Evolutionary conservation across 2,888 invertebrate genomes (phyloP).

Genomic region (Parnassius smintheus): DNA sequence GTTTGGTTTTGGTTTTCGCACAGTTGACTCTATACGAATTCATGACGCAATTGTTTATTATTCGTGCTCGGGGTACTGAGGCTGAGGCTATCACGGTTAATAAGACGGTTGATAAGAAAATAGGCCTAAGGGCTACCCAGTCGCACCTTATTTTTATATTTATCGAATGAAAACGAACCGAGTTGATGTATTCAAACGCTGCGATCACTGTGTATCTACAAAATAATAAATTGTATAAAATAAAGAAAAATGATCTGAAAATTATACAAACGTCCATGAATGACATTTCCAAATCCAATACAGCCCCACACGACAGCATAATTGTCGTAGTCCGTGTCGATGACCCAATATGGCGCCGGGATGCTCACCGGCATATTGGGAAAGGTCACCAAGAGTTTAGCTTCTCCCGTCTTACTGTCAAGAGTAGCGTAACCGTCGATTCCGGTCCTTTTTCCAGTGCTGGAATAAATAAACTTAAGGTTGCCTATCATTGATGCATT

Average conservation of each 20-base stretch:
- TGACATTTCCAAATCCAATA: slow-evolving; percentile 64
- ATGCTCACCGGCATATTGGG: slow-evolving; percentile 81
- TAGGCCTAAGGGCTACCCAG: too few species aligned
- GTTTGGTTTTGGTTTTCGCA: too few species aligned
- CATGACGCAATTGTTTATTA: too few species aligned
- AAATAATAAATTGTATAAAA: not conserved
- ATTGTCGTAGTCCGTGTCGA: slow-evolving; percentile 87
- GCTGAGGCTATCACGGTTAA: too few species aligned
- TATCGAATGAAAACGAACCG: too few species aligned
- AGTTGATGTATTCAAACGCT: too few species aligned
- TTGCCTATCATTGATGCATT: too few species aligned
- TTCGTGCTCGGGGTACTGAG: too few species aligned
- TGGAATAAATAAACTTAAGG: slow-evolving; percentile 41
- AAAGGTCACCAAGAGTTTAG: slow-evolving; percentile 83
- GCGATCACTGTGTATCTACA: too few species aligned
- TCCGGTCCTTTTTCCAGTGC: slow-evolving; percentile 77
- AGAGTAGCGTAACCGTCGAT: slow-evolving; percentile 81
- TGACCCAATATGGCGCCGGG: slow-evolving; percentile 78
- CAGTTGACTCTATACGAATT: too few species aligned
- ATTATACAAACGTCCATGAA: slow-evolving; percentile 74
- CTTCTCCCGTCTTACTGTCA: slow-evolving; percentile 71
- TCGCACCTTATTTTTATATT: too few species aligned
- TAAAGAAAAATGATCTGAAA: not conserved
- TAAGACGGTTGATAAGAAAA: too few species aligned
- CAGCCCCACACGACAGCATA: slow-evolving; percentile 87